These are phyloP conservation scores for Drosophila neonasuta DNA, from an alignment of 2,888 invertebrate species.

Conservation along the genomic window DNA sequence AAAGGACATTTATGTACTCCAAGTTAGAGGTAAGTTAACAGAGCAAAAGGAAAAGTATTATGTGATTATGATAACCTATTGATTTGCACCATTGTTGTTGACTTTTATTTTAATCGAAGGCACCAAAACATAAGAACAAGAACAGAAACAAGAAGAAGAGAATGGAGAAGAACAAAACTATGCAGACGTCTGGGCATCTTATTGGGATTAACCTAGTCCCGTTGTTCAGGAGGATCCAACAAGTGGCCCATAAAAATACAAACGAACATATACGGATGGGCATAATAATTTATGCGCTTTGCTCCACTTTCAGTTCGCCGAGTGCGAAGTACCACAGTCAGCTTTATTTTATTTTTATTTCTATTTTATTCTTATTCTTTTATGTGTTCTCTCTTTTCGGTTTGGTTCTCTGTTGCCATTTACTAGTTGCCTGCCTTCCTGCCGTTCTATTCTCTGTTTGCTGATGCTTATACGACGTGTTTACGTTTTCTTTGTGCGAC, in stretches of 20 bases:
- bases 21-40: neutral
- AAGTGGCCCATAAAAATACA: conserved; percentile 67
- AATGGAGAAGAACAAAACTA: conserved; percentile 25
- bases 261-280: conserved; percentile 53
- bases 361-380: conserved; percentile 64
- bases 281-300: conserved; percentile 66
- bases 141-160: neutral
- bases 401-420: neutral
- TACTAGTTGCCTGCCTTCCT: neutral
- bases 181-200: conserved; percentile 54
- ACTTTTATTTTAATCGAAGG: conserved; percentile 32
- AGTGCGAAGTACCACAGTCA: conserved; percentile 35
- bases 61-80: conserved; percentile 18
- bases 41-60: neutral
- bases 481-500: conserved; percentile 58
- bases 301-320: conserved; percentile 37
- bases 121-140: neutral
- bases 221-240: conserved; percentile 44
- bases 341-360: conserved; percentile 64
- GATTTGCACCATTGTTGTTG: conserved; percentile 18
- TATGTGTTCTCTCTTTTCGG: conserved; percentile 32
- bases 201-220: conserved; percentile 59
- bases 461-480: conserved; percentile 55
- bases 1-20: neutral
- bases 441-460: conserved; percentile 36